A percentile compares a stretch with the other conserved stretches of the same genome.
phyloP scores from a whole-genome alignment of 2,797 vertebrate genomes.

The Cygnus olor region DNA sequence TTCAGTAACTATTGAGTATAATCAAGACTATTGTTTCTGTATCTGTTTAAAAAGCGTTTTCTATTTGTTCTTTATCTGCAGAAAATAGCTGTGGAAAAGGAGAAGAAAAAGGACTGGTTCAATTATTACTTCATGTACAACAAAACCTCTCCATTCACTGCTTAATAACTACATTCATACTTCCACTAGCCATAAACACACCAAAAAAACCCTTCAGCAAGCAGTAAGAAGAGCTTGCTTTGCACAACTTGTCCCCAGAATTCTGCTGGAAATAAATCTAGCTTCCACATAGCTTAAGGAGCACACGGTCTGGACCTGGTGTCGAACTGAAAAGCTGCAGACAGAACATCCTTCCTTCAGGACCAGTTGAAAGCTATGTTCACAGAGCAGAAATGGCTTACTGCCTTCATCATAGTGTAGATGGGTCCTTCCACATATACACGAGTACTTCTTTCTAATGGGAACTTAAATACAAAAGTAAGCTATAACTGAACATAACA shows the following conservation, averaged over 20 bases:
- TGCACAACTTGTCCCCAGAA: background rate
- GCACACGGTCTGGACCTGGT: background rate
- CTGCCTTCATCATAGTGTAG: background rate
- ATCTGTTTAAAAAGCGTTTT: background rate
- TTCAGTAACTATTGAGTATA: background rate
- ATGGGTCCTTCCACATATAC: background rate
- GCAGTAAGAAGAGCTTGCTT: background rate
- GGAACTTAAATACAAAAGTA: background rate
- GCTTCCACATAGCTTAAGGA: background rate
- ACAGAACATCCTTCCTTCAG: background rate
- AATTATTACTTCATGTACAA: slow-evolving; percentile 9
- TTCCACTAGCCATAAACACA: background rate
- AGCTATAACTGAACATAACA: background rate
- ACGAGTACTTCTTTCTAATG: background rate
- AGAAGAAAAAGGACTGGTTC: background rate
- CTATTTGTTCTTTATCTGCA: slow-evolving; percentile 11
- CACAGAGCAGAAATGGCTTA: background rate
- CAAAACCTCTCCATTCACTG: background rate
- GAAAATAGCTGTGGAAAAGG: background rate
- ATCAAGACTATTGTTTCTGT: slow-evolving; percentile 27
- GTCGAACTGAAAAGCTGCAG: background rate
- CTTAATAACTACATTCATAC: background rate
- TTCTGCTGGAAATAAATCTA: slow-evolving; percentile 7
- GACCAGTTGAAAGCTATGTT: background rate
- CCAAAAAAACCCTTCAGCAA: background rate